Evolutionary conservation across 1,140 invertebrate species (phyloP).

Genomic region (Sinella curviseta): DNA sequence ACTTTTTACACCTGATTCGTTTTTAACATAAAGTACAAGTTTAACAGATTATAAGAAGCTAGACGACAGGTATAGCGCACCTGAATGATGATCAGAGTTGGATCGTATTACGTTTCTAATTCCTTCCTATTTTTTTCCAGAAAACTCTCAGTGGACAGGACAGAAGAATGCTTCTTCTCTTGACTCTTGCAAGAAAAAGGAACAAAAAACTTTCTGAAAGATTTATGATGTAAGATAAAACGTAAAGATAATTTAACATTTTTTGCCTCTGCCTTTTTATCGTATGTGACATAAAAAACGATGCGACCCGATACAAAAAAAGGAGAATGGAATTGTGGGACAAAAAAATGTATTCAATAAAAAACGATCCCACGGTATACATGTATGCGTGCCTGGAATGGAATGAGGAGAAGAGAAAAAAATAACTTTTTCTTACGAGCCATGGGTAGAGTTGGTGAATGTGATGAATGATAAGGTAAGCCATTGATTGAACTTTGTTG

Average conservation of each 20-base stretch:
- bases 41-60: conserved; percentile 18
- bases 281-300: conserved; percentile 19
- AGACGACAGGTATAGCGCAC: conserved; percentile 15
- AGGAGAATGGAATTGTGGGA: neutral
- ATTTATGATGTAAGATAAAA: conserved; percentile 9
- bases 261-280: neutral
- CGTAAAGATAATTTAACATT: neutral
- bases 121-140: neutral
- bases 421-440: conserved; percentile 1
- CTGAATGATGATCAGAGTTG: neutral
- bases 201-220: conserved; percentile 1
- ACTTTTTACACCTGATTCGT: neutral
- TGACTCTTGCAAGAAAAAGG: neutral
- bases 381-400: neutral
- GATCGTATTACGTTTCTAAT: neutral
- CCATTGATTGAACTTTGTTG: conserved; percentile 5
- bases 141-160: too few relatives aligned
- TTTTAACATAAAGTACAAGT: conserved; percentile 1
- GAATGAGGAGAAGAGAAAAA: neutral
- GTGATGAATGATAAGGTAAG: conserved; percentile 12
- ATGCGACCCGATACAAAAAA: neutral
- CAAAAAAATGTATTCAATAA: neutral
- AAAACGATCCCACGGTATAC: conserved; percentile 16
- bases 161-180: neutral
- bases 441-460: neutral